Conservation (phyloP, 2,113 vertebrate species). For the Lipophrys pholis region DNA sequence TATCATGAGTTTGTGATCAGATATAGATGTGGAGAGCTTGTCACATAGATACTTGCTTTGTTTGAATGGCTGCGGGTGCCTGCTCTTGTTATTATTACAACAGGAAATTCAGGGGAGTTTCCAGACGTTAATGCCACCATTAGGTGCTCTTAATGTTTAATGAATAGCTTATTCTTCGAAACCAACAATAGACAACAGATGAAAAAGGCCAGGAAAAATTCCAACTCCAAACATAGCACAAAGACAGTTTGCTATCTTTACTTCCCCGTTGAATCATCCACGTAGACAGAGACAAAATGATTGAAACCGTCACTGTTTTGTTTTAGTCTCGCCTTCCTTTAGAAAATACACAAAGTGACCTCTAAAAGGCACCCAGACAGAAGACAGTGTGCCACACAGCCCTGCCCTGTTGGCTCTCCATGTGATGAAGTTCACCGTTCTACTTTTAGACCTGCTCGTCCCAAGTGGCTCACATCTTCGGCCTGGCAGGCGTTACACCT, state of each 20-base stretch:
- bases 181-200: constrained; percentile 6
- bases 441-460: constrained; percentile 49
- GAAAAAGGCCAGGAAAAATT: constrained; percentile 14
- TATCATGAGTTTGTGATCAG: constrained; percentile 14
- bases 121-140: constrained; percentile 23
- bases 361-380: constrained; percentile 45
- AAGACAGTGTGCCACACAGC: constrained; percentile 21
- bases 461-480: background rate
- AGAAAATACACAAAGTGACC: constrained; percentile 67
- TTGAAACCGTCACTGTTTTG: constrained; percentile 45
- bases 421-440: constrained; percentile 25
- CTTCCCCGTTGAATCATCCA: constrained; percentile 51
- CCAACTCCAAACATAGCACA: constrained; percentile 6
- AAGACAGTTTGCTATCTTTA: constrained; percentile 23
- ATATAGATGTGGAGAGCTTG: background rate
- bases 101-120: constrained; percentile 46
- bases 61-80: background rate
- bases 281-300: constrained; percentile 25
- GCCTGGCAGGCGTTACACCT: constrained; percentile 41
- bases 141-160: constrained; percentile 6
- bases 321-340: constrained; percentile 61
- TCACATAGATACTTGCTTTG: background rate
- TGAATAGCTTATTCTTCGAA: constrained; percentile 44
- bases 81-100: background rate
- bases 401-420: constrained; percentile 50